Base-by-base conservation (phyloP, 2,888 invertebrate genomes). In the Pterostichus madidus region DNA sequence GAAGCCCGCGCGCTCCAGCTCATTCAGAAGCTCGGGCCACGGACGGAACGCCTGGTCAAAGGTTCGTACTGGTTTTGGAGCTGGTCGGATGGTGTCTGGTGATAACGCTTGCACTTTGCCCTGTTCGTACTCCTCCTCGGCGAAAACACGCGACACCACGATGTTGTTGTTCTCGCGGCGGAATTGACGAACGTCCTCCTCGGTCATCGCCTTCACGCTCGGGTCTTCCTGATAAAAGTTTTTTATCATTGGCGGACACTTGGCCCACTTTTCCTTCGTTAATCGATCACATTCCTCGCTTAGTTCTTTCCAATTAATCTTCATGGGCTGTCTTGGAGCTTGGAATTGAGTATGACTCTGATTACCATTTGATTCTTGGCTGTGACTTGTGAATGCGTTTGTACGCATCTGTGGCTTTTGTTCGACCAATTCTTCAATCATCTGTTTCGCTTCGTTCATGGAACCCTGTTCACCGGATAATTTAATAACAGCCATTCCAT, bases 11-110 rank as follows among this genome's bases (percentile, higher is more conserved):
- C 96, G 96, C 73, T 91, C 88, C 68, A 99, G 95, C 91, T 97
- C 96, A 0, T 90, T 91, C 84, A 98, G 88, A 79, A 99, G 94
- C 86, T 96, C 97, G 5, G 97, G 97, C 89, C 96, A 97, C 80
- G 93, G 89, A 84, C 92, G 90, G 87, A 96, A 97, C 73, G 96
- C 95, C 86, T 98, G 96, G 85, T 96, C 94, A 90, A 98, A 98
- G 49, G 93, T 94, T 86, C 91, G 87, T 0, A 96, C 93, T 11
- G 97, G 97, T 88, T 97, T 97, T 0, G 95, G 96, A 84, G 96
- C 91, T 82, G 91, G 91, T 71, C 44, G 39, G 10, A 11, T 15
- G 44, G 17, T 17, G 1, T 85, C 31, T 7, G 44, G 17, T 5
- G 17, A 13, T 6, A 39, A 8, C 6, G 15, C 7, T 6, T 1